phyloP scores from a whole-genome alignment of 2,113 vertebrate genomes.

The Acanthochromis polyacanthus region DNA sequence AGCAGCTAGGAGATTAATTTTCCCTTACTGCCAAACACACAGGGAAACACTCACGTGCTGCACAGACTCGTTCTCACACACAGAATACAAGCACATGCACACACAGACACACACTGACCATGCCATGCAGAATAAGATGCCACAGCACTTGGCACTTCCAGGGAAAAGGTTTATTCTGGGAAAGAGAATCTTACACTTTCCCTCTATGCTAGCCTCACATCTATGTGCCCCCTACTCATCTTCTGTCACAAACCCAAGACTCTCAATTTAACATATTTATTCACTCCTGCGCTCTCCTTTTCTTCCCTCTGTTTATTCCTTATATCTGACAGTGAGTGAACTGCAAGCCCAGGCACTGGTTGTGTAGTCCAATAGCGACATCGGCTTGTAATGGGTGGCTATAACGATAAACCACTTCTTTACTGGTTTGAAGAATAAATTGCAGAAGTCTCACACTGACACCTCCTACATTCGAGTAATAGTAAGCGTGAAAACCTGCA shows the following conservation, averaged over 20 bases:
- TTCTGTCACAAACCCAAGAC: constrained; percentile 11
- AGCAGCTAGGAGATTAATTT: constrained; percentile 34
- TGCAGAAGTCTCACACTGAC: constrained; percentile 21
- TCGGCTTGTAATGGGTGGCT: neutral
- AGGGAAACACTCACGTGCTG: constrained; percentile 44
- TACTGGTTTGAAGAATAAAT: neutral
- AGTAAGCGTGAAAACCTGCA: constrained; percentile 25
- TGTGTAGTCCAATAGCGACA: neutral
- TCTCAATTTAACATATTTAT: constrained; percentile 12
- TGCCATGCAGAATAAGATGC: constrained; percentile 39
- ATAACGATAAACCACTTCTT: neutral
- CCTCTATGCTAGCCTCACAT: constrained; percentile 37
- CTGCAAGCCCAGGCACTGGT: neutral
- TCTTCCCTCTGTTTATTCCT: neutral
- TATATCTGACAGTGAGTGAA: neutral
- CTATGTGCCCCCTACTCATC: constrained; percentile 6
- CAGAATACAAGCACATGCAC: constrained; percentile 1
- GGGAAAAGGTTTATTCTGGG: constrained; percentile 73
- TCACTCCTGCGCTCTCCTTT: constrained; percentile 5
- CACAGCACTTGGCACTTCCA: constrained; percentile 49
- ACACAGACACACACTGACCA: neutral
- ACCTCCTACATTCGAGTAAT: neutral
- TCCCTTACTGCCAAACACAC: constrained; percentile 28
- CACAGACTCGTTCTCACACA: neutral
- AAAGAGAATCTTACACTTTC: constrained; percentile 68